These are phyloP conservation scores for Micrasema longulum DNA, from an alignment of 1,140 invertebrate genomes.

Conservation along the genomic window DNA sequence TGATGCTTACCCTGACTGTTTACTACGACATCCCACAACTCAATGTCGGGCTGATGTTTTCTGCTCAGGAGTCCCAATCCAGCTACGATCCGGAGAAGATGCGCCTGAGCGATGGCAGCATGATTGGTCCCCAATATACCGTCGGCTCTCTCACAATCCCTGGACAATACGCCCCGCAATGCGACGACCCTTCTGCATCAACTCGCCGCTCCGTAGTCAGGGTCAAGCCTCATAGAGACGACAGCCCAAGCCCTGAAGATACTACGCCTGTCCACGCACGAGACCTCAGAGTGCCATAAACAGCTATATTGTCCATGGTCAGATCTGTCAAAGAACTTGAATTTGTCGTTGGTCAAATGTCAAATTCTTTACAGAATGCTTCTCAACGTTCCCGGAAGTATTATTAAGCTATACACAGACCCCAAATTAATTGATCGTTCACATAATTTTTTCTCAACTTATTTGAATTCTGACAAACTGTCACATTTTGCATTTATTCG, in stretches of 20 bases:
- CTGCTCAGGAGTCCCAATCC: conserved; percentile 73
- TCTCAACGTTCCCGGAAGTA: too few relatives aligned
- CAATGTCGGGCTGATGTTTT: conserved; percentile 83
- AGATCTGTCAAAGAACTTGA: conserved; percentile 3
- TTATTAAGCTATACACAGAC: too few relatives aligned
- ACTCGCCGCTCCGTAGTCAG: conserved; percentile 70
- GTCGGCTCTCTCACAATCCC: conserved; percentile 64
- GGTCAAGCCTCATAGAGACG: conserved; percentile 71
- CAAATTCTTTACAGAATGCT: conserved; percentile 11
- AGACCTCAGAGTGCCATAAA: conserved; percentile 67
- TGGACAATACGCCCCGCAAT: conserved; percentile 58
- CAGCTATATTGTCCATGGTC: conserved; percentile 15
- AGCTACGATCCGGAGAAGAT: conserved; percentile 73
- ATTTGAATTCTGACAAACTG: too few relatives aligned
- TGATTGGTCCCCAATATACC: conserved; percentile 65
- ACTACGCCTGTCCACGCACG: conserved; percentile 72
- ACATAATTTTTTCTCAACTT: too few relatives aligned
- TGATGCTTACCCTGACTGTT: conserved; percentile 85
- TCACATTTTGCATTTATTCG: too few relatives aligned
- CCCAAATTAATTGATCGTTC: too few relatives aligned
- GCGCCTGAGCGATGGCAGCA: conserved; percentile 66
- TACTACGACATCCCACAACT: conserved; percentile 90
- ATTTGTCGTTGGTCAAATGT: neutral
- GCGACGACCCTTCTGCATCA: conserved; percentile 54
- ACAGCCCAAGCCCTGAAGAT: conserved; percentile 75